Evolutionary conservation across 2,888 invertebrate genomes (phyloP).

Genomic region (Serripes groenlandicus): DNA sequence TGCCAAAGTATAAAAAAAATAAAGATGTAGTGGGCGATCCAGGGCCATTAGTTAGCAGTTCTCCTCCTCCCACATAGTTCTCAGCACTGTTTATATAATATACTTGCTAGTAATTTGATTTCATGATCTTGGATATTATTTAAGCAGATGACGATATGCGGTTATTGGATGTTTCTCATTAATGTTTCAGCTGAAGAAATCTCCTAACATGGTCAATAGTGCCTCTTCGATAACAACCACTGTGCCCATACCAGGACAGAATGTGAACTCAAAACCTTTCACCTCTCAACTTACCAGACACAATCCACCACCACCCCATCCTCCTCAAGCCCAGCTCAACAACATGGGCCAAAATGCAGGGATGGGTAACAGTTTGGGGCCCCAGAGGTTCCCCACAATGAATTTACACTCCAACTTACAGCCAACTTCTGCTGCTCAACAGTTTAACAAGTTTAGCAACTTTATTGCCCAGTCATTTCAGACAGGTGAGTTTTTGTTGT

Average conservation of each 20-base stretch:
- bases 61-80: no score
- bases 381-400: constrained; percentile 64
- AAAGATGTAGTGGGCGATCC: no score
- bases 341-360: constrained; percentile 21
- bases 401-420: constrained; percentile 48
- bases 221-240: constrained; percentile 8
- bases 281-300: constrained; percentile 71
- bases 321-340: constrained; percentile 3
- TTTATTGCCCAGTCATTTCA: constrained; percentile 43
- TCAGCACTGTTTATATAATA: no score
- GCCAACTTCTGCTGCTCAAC: constrained; percentile 49
- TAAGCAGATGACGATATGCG: no score
- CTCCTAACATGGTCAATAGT: constrained; percentile 58
- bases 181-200: constrained; percentile 79
- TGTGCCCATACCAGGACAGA: constrained; percentile 70
- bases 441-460: constrained; percentile 55
- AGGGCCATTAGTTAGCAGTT: no score
- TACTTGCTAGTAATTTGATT: no score
- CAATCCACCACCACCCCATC: constrained; percentile 42
- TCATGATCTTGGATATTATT: no score
- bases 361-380: constrained; percentile 25
- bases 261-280: constrained; percentile 74
- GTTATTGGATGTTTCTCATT: no score
- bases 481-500: constrained; percentile 29
- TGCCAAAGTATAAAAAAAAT: no score